Evolutionary conservation across 2,888 invertebrate genomes (phyloP), one percentile per base, ranked within the genome.

Genomic region (Caenorhabditis japonica): DNA sequence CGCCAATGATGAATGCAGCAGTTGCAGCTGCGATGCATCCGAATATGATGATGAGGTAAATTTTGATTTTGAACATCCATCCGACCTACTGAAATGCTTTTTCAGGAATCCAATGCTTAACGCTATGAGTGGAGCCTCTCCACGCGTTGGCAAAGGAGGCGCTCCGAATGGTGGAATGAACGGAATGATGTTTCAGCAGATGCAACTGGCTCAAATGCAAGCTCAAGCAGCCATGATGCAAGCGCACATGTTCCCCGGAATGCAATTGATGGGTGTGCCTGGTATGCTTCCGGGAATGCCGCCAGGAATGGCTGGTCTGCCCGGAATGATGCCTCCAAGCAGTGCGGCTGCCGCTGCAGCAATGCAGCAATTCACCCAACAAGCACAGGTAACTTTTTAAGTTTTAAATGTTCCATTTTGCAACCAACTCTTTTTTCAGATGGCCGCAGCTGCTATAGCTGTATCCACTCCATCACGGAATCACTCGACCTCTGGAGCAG

Each of bases 381-480:
- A 44, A 34, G 53, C 36, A 34, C 33, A 51, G 49, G 60, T 21
- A 19, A 34, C 12, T 38, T n/a, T 23, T 4, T 8, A 4, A 15
- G 13, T 3, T 13, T 17, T 17, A 19, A 8, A 8, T 10, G 10
- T 2, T 7, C 17, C 41, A 21, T 41, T 21, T 3, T 2, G 41
- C 5, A 10, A 15, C 13, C 38, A 38, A n/a, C n/a, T n/a, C n/a
- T n/a, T n/a, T n/a, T 49, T 61, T 33, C 68, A 68, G 34, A 60
- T 72, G 64, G 72, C 72, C 33, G 59, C 55, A 19, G 61, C 69
- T 3, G 66, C 66, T 2, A 36, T 56, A 2, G 52, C 75, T 17
- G 72, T 76, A 15, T 76, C 76, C 0, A 79, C 79, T 1, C 79
- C 79, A 8, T 76, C 76, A 3, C 39, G 79, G 15, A 76, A 76